phyloP scores from a whole-genome alignment of 1,140 invertebrate genomes.

The Drosophila bocki region DNA sequence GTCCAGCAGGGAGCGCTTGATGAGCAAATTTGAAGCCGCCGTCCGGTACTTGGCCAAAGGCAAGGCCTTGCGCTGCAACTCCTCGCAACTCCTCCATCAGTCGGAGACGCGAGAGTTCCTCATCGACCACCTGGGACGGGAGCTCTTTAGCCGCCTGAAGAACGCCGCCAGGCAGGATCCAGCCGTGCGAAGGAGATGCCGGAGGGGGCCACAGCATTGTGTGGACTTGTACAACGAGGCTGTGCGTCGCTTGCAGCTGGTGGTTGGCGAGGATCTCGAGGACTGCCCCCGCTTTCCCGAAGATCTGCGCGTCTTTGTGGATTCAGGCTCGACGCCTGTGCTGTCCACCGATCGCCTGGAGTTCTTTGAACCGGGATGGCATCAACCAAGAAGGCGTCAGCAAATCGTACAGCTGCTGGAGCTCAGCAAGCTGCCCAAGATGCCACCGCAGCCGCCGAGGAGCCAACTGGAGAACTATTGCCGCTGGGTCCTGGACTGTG shows the following conservation, averaged over 20 bases:
- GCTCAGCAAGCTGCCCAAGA: constrained; percentile 51
- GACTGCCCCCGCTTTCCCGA: constrained; percentile 86
- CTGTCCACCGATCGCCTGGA: constrained; percentile 85
- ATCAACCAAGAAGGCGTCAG: constrained; percentile 23
- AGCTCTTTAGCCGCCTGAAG: constrained; percentile 88
- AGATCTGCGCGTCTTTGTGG: constrained; percentile 86
- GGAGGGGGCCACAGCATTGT: constrained; percentile 87
- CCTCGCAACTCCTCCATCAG: constrained; percentile 34
- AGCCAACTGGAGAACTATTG: constrained; percentile 19
- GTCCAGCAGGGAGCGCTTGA: constrained; percentile 33
- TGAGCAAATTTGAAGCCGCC: constrained; percentile 38
- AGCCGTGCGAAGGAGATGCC: constrained; percentile 77
- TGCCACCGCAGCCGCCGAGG: constrained; percentile 12
- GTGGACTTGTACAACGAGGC: constrained; percentile 89
- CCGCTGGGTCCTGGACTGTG: constrained; percentile 68
- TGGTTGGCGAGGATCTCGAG: constrained; percentile 87
- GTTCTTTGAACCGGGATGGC: constrained; percentile 87
- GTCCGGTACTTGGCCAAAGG: constrained; percentile 54
- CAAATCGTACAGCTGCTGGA: constrained; percentile 52
- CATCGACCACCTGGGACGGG: constrained; percentile 78
- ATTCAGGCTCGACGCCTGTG: constrained; percentile 70
- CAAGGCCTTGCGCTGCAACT: not conserved
- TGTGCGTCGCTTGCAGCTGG: constrained; percentile 87
- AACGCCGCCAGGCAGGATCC: constrained; percentile 86
- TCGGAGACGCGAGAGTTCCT: constrained; percentile 45